Evolutionary conservation across 64 coral and sea anemone genomes (phyloP).

Genomic region (Platygyra sinensis): DNA sequence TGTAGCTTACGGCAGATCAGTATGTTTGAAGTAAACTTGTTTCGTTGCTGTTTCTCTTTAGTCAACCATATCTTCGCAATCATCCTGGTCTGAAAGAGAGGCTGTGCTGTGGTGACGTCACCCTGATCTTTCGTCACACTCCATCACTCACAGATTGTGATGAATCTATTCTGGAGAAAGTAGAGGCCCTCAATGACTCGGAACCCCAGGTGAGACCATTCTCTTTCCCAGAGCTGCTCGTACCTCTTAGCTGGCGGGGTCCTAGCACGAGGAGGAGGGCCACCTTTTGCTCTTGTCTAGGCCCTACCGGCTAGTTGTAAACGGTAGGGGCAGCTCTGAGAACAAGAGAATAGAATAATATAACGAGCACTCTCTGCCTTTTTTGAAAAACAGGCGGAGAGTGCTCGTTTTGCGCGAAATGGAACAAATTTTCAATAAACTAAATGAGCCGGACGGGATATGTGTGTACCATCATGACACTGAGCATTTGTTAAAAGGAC

Average conservation of each 20-base stretch:
- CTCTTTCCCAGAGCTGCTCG: too few relatives aligned
- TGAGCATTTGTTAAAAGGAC: too few relatives aligned
- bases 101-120: slow-evolving; percentile 86
- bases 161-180: slow-evolving; percentile 65
- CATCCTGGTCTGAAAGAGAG: slow-evolving; percentile 75
- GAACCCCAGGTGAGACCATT: slow-evolving; percentile 1
- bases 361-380: too few relatives aligned
- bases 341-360: too few relatives aligned
- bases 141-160: slow-evolving; percentile 73
- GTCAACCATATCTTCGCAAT: slow-evolving; percentile 70
- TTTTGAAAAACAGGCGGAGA: too few relatives aligned
- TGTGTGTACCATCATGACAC: too few relatives aligned
- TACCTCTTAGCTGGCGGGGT: background rate
- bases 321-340: too few relatives aligned
- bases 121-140: slow-evolving; percentile 74
- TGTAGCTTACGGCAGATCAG: background rate
- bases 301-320: too few relatives aligned
- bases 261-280: background rate
- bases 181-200: slow-evolving; percentile 17
- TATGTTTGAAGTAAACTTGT: background rate
- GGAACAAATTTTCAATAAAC: too few relatives aligned
- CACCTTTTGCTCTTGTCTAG: too few relatives aligned
- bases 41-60: background rate
- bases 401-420: too few relatives aligned
- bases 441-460: too few relatives aligned